Conservation (phyloP, 2,113 vertebrate genomes). For the Suricata suricatta region DNA sequence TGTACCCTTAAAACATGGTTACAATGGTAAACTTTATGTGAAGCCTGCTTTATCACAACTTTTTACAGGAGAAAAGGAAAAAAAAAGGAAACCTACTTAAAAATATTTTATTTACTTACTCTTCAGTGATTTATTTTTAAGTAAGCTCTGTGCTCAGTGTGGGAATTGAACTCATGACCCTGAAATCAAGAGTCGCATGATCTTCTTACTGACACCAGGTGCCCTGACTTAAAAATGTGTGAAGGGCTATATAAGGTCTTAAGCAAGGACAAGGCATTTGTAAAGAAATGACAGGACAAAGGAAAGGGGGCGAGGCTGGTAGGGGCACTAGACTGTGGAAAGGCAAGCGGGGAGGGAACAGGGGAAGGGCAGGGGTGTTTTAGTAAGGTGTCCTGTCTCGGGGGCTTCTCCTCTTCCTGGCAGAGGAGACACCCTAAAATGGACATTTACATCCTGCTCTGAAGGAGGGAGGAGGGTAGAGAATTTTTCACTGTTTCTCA, state of each 20-base stretch:
- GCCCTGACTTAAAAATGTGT: background rate
- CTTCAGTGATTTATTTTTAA: background rate
- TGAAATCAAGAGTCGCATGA: background rate
- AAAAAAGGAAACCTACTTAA: background rate
- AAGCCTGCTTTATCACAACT: background rate
- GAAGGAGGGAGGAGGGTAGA: background rate
- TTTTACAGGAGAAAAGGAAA: background rate
- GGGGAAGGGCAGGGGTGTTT: background rate
- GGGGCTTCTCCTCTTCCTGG: too few relatives aligned
- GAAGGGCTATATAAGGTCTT: too few relatives aligned
- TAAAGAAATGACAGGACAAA: background rate
- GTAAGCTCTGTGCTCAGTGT: background rate
- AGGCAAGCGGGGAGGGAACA: background rate
- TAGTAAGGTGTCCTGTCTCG: background rate
- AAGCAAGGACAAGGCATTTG: too few relatives aligned
- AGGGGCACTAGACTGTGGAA: background rate
- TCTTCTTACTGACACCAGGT: background rate
- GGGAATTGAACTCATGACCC: background rate
- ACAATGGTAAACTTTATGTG: background rate
- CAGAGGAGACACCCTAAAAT: too few relatives aligned
- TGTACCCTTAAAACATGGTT: background rate
- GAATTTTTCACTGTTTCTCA: background rate
- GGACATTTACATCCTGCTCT: background rate
- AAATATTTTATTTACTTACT: background rate
- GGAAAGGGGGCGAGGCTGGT: background rate